Conservation (phyloP, 1,140 invertebrate genomes). For the Drosophila navojoa region DNA sequence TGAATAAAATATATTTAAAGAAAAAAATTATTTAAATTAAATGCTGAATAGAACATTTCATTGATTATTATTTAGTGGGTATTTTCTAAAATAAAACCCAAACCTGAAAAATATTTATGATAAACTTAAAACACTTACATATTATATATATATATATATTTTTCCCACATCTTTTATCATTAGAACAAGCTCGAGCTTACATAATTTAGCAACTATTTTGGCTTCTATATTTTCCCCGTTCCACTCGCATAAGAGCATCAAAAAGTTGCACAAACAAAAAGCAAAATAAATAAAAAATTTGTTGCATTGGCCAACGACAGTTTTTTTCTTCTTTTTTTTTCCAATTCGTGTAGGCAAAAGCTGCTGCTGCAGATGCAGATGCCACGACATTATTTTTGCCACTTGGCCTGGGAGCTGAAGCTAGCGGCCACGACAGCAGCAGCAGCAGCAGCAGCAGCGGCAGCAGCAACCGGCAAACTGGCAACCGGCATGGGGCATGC, state of each 20-base stretch:
- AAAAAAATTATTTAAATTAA: too few species aligned
- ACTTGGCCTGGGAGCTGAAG: slow-evolving; percentile 67
- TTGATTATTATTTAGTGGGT: too few species aligned
- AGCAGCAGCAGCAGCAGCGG: background rate
- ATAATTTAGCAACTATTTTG: too few species aligned
- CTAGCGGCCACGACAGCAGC: slow-evolving; percentile 42
- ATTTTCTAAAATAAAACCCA: too few species aligned
- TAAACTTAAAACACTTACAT: too few species aligned
- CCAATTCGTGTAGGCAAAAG: slow-evolving; percentile 71
- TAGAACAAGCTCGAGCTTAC: too few species aligned
- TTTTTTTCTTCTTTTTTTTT: slow-evolving; percentile 37
- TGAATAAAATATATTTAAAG: too few species aligned
- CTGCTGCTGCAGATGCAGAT: slow-evolving; percentile 74
- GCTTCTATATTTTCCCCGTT: too few species aligned
- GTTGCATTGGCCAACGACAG: slow-evolving; percentile 26
- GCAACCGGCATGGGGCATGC: slow-evolving; percentile 6
- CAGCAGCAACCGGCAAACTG: slow-evolving; percentile 10
- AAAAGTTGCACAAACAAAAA: background rate
- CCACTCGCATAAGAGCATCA: slow-evolving; percentile 7
- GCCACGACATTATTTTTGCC: slow-evolving; percentile 82
- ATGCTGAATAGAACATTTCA: too few species aligned
- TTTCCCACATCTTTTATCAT: too few species aligned
- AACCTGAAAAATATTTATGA: too few species aligned
- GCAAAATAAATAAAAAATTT: background rate
- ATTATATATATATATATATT: too few species aligned